Percentiles rank a stretch among this genome's conserved stretches.
phyloP scores from a whole-genome alignment of 2,797 vertebrate genomes.

The Cossypha polioptera region DNA sequence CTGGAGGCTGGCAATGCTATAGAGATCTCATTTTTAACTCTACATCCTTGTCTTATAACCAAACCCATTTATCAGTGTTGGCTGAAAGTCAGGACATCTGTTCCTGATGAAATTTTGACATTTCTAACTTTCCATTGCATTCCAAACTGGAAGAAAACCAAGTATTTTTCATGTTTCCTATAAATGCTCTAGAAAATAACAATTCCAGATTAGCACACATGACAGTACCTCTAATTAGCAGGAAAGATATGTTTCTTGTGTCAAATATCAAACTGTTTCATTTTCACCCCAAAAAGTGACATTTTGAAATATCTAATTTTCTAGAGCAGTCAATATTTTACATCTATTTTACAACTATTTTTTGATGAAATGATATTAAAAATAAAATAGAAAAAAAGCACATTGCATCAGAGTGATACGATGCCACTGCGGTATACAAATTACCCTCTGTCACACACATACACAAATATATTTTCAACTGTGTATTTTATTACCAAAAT shows the following conservation, averaged over 20 bases:
- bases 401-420: neutral
- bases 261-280: neutral
- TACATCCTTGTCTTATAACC: neutral
- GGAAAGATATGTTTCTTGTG: neutral
- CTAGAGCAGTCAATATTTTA: neutral
- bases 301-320: neutral
- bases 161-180: conserved; percentile 4
- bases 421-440: neutral
- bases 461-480: neutral
- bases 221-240: neutral
- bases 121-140: conserved; percentile 32
- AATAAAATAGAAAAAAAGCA: neutral
- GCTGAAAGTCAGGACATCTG: conserved; percentile 40
- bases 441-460: neutral
- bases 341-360: neutral
- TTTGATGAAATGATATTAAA: neutral
- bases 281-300: neutral
- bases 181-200: conserved; percentile 8
- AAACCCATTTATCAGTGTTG: conserved; percentile 3
- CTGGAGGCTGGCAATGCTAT: neutral
- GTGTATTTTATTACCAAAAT: neutral
- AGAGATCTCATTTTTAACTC: conserved; percentile 1
- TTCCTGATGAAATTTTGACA: conserved; percentile 24
- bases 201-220: neutral
- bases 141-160: conserved; percentile 23